These are phyloP conservation scores for Pomatostomus ruficeps DNA, from an alignment of 2,113 vertebrate genomes.

Conservation along the genomic window DNA sequence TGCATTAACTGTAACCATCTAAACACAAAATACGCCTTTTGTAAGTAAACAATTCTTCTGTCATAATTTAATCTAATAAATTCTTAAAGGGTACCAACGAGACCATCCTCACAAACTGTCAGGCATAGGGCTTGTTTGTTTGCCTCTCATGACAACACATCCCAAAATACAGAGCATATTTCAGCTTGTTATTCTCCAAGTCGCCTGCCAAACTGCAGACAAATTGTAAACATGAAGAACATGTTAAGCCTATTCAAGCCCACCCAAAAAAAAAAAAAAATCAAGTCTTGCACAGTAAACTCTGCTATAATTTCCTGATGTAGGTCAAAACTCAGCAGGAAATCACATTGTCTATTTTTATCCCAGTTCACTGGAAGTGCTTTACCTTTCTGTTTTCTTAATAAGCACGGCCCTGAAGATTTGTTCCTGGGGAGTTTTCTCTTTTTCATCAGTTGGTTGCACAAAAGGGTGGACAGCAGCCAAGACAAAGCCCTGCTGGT, in stretches of 20 bases:
- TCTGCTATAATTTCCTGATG: constrained; percentile 46
- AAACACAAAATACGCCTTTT: background rate
- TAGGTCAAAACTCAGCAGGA: constrained; percentile 58
- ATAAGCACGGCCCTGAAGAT: constrained; percentile 93
- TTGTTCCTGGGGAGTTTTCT: constrained; percentile 83
- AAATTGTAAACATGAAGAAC: constrained; percentile 31
- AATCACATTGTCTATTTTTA: constrained; percentile 61
- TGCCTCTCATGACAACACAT: constrained; percentile 16
- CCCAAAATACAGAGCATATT: constrained; percentile 36
- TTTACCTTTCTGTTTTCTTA: constrained; percentile 88
- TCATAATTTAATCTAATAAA: constrained; percentile 16
- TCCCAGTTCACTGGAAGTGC: constrained; percentile 13
- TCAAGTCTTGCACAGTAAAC: constrained; percentile 30
- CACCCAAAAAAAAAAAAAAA: background rate
- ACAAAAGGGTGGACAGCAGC: constrained; percentile 91
- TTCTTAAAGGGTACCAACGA: background rate
- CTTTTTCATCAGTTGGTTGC: constrained; percentile 81
- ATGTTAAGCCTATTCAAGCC: constrained; percentile 33
- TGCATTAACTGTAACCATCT: background rate
- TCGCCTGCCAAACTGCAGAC: background rate
- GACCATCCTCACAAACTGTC: background rate
- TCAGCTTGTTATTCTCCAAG: constrained; percentile 32
- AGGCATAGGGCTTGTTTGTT: constrained; percentile 22
- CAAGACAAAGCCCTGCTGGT: constrained; percentile 91
- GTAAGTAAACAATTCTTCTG: background rate